Base-by-base conservation (phyloP, 2,888 invertebrate genomes). In the Dorcus parallelipipedus region DNA sequence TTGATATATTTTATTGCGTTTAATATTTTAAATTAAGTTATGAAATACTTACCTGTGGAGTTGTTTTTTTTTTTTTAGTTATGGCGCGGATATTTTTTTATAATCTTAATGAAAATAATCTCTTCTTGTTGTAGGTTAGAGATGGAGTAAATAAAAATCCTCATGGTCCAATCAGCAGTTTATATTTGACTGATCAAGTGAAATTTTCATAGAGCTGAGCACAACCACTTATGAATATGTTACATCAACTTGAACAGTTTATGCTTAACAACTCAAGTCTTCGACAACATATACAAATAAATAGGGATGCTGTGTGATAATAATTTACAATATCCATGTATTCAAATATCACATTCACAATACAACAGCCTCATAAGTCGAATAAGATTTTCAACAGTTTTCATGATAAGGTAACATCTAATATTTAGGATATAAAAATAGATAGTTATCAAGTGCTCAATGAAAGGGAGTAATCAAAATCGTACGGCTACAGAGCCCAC, bases 301-400 rank as follows among this genome's bases (percentile, higher is more conserved):
- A 76, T 75, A 74, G 69, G 68, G 68, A 73, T 72, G 70, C 68
- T 66, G 65, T 68, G 69, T 72, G 69, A 71, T 71, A 71, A 69
- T 71, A 70, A 70, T 71, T 73, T 73, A 73, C 71, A 75, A 76
- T 75, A 76, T 74, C 72, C 73, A 75, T 73, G 75, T 76, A 75
- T 76, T 74, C 76, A 74, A 73, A 79, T 79, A 79, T 79, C 79
- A 79, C 79, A 79, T 78, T 78, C 75, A 79, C 72, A 75, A 75
- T 71, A 77, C 73, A 76, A 78, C 78, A 78, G 78, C 76, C 78
- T 78, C 72, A 73, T 72, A 67, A 72, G 70, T 73, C 67, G 68
- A 71, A 69, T 69, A 68, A 67, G 66, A 69, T 65, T 67, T 66
- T 65, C 62, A 70, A 69, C 67, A 70, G 63, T 65, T 69, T 66